Base-by-base conservation (phyloP, 2,113 vertebrate genomes). In the Rhegmatorhina hoffmannsi region DNA sequence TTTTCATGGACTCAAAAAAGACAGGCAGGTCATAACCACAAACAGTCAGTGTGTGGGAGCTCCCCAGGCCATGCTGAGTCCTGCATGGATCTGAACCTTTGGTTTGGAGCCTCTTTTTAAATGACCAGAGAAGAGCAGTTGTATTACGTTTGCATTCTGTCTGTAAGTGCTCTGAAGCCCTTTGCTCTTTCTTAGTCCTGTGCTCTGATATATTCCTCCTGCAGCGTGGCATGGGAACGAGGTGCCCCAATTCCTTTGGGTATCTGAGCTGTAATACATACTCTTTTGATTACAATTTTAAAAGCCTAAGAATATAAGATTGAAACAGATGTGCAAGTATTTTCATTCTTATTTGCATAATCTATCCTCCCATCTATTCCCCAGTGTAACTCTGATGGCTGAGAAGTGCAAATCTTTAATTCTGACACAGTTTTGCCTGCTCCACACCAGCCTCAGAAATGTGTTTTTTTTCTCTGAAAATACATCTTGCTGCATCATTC, bases 341-440 rank as follows among this genome's bases (percentile, higher is more conserved):
- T 91, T 91, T 77, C 49, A 81, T 87, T 36, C 31, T 91, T 66
- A 89, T 87, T 91, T 95, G 40, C 73, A 91, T 68, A 80, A 76
- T 21, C n/a, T 58, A 58, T 60, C 68, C 36, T 40, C 24, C 50
- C 77, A 20, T 49, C 44, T 80, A 80, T 46, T n/a, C 34, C 50
- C 13, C 21, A 17, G 60, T 53, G 55, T 36, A 60, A 91, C 16
- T 56, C 81, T 73, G 68, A 69, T 86, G 44, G 20, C 49, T 62
- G 49, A 87, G 77, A 91, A 87, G 21, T 58, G 17, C 24, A 89
- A 91, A 77, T 73, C 46, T 87, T 87, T 87, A 34, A 73, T 84
- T 91, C 80, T 89, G 64, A 84, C 50, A 38, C 7, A 49, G 55
- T 25, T 81, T 94, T 81, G 64, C 67, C 50, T 79, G 23, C 23